Evolutionary conservation across 1,140 invertebrate genomes (phyloP).

Genomic region (Dreissena polymorpha): DNA sequence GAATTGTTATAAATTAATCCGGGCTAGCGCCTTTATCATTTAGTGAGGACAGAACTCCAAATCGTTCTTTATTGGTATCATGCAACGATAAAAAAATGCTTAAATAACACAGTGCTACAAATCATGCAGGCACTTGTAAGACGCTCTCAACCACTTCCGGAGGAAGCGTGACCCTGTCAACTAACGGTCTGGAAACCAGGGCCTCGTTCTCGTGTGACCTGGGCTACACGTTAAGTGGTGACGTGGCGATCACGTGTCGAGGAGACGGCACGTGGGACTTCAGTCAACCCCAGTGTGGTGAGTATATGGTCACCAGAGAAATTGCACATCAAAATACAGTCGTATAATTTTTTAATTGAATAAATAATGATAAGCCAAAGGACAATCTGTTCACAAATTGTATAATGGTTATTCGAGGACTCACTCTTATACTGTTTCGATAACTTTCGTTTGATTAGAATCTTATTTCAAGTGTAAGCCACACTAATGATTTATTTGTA

Average conservation of each 20-base stretch:
- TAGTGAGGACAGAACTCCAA: too few relatives aligned
- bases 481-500: too few relatives aligned
- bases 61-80: not conserved
- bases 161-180: slow-evolving; percentile 6
- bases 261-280: slow-evolving; percentile 42
- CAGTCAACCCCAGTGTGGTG: slow-evolving; percentile 43
- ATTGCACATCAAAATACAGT: too few relatives aligned
- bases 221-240: slow-evolving; percentile 25
- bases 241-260: slow-evolving; percentile 28
- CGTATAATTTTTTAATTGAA: too few relatives aligned
- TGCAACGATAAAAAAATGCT: not conserved
- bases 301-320: not conserved
- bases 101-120: not conserved
- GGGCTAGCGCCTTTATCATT: too few relatives aligned
- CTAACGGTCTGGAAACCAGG: slow-evolving; percentile 12
- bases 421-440: too few relatives aligned
- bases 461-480: too few relatives aligned
- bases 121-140: slow-evolving; percentile 14
- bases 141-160: slow-evolving; percentile 16
- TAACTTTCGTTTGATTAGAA: too few relatives aligned
- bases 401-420: too few relatives aligned
- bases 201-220: slow-evolving; percentile 13
- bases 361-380: too few relatives aligned
- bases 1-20: too few relatives aligned
- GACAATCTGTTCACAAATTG: too few relatives aligned